Conservation (phyloP, 2,888 invertebrate genomes). For the Artemia sinica region DNA sequence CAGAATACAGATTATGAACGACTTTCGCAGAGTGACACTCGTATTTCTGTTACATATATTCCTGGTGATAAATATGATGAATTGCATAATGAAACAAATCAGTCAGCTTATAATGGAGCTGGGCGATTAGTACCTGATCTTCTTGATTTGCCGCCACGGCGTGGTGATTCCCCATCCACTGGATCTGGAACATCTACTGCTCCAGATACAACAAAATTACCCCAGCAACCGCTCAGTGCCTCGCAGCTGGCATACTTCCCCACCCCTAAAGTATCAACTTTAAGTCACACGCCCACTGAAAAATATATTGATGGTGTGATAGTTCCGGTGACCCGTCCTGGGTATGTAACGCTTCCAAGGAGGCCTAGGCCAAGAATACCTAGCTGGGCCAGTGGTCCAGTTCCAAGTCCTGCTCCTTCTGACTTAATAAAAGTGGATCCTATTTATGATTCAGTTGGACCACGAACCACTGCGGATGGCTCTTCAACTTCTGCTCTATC, state of each 20-base stretch:
- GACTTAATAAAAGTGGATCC: conserved; percentile 35
- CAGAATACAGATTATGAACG: conserved; percentile 16
- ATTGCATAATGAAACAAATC: conserved; percentile 22
- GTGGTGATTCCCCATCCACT: conserved; percentile 21
- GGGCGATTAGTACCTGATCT: conserved; percentile 61
- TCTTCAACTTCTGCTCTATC: conserved; percentile 56
- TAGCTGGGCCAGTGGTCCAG: conserved; percentile 29
- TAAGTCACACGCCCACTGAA: conserved; percentile 16
- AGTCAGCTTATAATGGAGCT: conserved; percentile 31
- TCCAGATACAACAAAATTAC: conserved; percentile 18
- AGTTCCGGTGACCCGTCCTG: conserved; percentile 24
- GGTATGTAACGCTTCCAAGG: conserved; percentile 27
- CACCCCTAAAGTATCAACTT: conserved; percentile 27
- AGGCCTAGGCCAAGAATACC: conserved; percentile 27
- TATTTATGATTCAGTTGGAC: conserved; percentile 77
- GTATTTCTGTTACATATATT: conserved; percentile 20
- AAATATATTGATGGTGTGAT: conserved; percentile 17
- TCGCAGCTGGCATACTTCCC: conserved; percentile 6
- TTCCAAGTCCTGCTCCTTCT: conserved; percentile 29
- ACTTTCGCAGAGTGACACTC: conserved; percentile 3
- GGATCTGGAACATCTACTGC: conserved; percentile 19
- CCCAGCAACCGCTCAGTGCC: conserved; percentile 15
- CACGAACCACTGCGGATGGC: conserved; percentile 69
- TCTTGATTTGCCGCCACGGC: conserved; percentile 52
- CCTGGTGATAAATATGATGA: conserved; percentile 22